Percentiles rank a stretch among this genome's conserved stretches.
Conservation (phyloP, 2,113 vertebrate genomes). For the Tetraodon nigroviridis region DNA sequence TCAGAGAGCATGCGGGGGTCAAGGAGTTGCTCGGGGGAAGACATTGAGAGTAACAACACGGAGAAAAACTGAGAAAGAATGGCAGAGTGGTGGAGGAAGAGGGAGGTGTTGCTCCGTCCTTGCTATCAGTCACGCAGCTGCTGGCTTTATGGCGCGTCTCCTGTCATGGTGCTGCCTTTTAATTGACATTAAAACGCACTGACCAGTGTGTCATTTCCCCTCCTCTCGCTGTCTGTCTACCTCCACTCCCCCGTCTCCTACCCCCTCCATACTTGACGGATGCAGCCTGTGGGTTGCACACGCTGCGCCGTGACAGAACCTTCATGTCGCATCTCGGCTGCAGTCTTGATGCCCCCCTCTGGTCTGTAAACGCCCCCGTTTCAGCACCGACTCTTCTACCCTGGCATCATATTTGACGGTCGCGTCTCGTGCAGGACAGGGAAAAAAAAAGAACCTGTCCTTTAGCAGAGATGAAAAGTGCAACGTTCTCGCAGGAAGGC, state of each 20-base stretch:
- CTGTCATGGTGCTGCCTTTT: conserved; percentile 68
- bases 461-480: conserved; percentile 7
- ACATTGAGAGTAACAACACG: conserved; percentile 16
- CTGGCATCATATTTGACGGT: conserved; percentile 43
- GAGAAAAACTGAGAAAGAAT: conserved; percentile 15
- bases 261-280: conserved; percentile 33
- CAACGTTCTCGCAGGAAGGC: conserved; percentile 10
- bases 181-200: conserved; percentile 70
- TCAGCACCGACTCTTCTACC: conserved; percentile 26
- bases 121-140: conserved; percentile 52
- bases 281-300: conserved; percentile 35
- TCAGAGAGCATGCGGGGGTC: conserved; percentile 28
- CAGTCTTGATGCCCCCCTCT: conserved; percentile 28
- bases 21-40: conserved; percentile 13
- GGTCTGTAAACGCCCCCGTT: conserved; percentile 35
- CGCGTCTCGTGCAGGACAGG: conserved; percentile 29
- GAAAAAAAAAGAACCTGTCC: conserved; percentile 1
- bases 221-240: conserved; percentile 1
- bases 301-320: conserved; percentile 24
- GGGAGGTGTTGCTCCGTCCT: conserved; percentile 30
- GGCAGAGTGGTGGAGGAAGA: conserved; percentile 2
- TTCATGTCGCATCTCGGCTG: conserved; percentile 24
- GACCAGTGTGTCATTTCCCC: conserved; percentile 50
- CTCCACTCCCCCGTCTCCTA: conserved; percentile 20
- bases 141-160: conserved; percentile 63